Evolutionary conservation across 2,888 invertebrate species (phyloP).

Genomic region (Harpalus rubripes): DNA sequence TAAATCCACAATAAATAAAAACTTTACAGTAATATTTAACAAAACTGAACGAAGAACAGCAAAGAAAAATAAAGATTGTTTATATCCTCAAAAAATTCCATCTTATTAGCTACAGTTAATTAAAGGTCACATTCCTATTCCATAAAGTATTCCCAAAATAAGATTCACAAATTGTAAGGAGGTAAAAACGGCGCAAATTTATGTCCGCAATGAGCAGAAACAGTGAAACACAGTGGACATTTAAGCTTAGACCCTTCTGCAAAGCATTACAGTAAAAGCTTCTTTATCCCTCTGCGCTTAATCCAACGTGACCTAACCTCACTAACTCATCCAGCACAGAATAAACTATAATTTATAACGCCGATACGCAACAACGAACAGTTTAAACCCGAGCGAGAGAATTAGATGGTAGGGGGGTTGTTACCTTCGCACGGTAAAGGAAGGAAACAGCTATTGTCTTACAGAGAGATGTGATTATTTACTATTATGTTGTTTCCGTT

Average conservation of each 20-base stretch:
- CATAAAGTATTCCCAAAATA: neutral
- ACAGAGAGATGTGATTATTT: conserved; percentile 20
- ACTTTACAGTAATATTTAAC: too few species aligned
- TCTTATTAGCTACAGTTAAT: conserved; percentile 3
- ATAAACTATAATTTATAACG: conserved; percentile 56
- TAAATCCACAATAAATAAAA: too few species aligned
- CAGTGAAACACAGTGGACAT: conserved; percentile 33
- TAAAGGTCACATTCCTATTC: neutral
- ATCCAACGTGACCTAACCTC: conserved; percentile 56
- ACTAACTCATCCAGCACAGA: conserved; percentile 51
- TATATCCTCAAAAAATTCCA: too few species aligned
- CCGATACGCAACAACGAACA: conserved; percentile 54
- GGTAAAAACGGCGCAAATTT: conserved; percentile 42
- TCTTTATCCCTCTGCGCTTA: conserved; percentile 43
- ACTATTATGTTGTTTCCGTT: conserved; percentile 16
- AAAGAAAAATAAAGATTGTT: too few species aligned
- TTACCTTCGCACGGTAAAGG: conserved; percentile 1
- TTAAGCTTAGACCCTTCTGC: conserved; percentile 56
- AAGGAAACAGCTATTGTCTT: conserved; percentile 28
- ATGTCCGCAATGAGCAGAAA: conserved; percentile 46
- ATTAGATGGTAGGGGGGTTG: neutral
- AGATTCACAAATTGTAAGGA: conserved; percentile 34
- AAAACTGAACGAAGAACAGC: too few species aligned
- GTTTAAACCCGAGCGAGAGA: conserved; percentile 31
- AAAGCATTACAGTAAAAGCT: conserved; percentile 57